Base-by-base conservation (phyloP, 2,113 vertebrate genomes). In the Spilogale gracilis region DNA sequence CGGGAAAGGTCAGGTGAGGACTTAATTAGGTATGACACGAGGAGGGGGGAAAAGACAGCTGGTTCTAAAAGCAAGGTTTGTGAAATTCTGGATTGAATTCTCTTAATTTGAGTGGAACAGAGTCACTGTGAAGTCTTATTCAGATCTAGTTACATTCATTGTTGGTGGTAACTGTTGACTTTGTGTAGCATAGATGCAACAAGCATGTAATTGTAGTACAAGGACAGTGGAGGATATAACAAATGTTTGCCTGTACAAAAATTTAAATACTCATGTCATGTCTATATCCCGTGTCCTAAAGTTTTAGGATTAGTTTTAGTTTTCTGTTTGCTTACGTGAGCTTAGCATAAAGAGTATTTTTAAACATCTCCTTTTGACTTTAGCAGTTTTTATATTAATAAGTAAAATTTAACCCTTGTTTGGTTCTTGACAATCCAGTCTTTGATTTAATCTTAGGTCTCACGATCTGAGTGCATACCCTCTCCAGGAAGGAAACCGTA, bases 1-100 rank as follows among this genome's bases (percentile, higher is more conserved):
- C 43, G 30, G 95, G 97, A 97, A 98, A 96, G 95, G 98, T 97
- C 69, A 96, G 96, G 98, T 96, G 97, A 98, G 97, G 97, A 98
- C 98, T 98, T 98, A 96, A 97, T 95, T 97, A 60, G 94, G 89
- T 96, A 85, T 97, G 91, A 43, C 94, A 90, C 10, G 60, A 95
- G 97, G 95, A 90, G 92, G 3, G 43, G 23, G 63, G 86, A 67
- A 61, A 73, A 21, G 82, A 98, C 96, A 97, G 61, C 98, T 93
- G 69, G 89, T 95, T 96, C 96, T 95, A 90, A 97, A 97, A 95
- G 85, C 96, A 97, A 96, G 90, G 88, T 93, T 95, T 54, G 61
- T 93, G 94, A 91, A 50, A 80, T 69, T 91, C 82, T 92, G 95
- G 97, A 45, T 9, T 71, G 89, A 88, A 98, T 97, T 54, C 52